These are phyloP conservation scores for Gallinago stenura DNA, from an alignment of 2,797 vertebrate species.

Conservation along the genomic window DNA sequence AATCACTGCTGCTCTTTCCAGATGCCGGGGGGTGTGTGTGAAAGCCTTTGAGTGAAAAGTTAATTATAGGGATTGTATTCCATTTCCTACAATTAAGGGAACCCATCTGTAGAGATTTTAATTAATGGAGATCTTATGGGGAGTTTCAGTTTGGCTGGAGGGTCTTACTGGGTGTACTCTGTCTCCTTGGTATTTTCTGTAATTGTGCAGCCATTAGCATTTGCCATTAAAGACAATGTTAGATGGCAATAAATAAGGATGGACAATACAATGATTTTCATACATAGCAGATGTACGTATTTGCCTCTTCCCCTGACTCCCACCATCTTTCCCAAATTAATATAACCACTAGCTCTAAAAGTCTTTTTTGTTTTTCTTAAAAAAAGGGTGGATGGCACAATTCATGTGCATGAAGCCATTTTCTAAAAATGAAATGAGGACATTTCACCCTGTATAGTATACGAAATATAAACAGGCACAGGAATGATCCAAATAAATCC, in stretches of 20 bases:
- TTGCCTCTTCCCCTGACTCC: not conserved
- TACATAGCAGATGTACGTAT: not conserved
- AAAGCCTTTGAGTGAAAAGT: conserved; percentile 20
- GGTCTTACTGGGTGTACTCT: not conserved
- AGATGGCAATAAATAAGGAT: not conserved
- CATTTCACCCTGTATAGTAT: not conserved
- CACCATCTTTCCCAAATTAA: not conserved
- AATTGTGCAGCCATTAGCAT: conserved; percentile 26
- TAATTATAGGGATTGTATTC: conserved; percentile 49
- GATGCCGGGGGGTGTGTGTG: not conserved
- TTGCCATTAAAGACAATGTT: not conserved
- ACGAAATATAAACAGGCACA: not conserved
- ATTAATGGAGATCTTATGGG: conserved; percentile 50
- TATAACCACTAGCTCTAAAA: not conserved
- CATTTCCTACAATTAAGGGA: conserved; percentile 54
- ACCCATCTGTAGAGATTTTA: conserved; percentile 56
- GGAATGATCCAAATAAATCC: not conserved
- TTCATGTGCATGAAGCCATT: not conserved
- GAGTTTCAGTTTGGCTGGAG: conserved; percentile 56
- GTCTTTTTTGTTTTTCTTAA: not conserved
- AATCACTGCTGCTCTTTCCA: not conserved
- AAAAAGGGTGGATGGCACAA: not conserved
- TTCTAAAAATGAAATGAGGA: not conserved
- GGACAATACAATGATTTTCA: not conserved
- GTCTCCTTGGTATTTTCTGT: not conserved